phyloP scores from a whole-genome alignment of 2,888 invertebrate species.

The Cryptus viduatorius region DNA sequence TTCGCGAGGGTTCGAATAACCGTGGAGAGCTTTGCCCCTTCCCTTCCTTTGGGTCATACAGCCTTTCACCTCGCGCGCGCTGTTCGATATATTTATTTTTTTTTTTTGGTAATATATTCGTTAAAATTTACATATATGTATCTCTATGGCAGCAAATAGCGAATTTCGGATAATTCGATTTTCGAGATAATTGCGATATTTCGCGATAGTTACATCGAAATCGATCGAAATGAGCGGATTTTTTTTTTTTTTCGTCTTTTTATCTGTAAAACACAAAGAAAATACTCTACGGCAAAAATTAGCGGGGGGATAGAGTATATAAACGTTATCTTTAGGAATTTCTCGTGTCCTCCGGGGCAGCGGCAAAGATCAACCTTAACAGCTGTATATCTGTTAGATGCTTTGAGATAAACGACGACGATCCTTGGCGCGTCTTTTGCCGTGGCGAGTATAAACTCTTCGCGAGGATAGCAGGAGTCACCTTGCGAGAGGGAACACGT shows the following conservation, averaged over 20 bases:
- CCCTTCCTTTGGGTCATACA: constrained; percentile 43
- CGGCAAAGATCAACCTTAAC: constrained; percentile 11
- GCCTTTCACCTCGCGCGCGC: constrained; percentile 52
- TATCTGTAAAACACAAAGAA: neutral
- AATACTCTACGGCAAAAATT: neutral
- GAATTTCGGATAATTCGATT: neutral
- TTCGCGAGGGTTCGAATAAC: constrained; percentile 42
- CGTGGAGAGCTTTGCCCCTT: constrained; percentile 21
- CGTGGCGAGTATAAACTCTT: constrained; percentile 34
- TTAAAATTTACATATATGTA: neutral
- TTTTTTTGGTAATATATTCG: constrained; percentile 16
- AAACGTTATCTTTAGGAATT: constrained; percentile 1
- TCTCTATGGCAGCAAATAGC: constrained; percentile 4
- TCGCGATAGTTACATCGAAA: no score
- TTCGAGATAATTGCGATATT: neutral
- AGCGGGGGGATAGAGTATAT: neutral
- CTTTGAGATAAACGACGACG: constrained; percentile 15
- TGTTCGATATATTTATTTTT: constrained; percentile 49
- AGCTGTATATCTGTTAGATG: constrained; percentile 16
- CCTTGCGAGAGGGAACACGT: neutral
- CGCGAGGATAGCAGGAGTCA: constrained; percentile 15
- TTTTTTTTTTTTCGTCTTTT: no score
- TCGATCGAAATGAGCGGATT: no score
- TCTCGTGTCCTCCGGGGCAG: neutral
- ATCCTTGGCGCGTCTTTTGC: neutral